phyloP scores from a whole-genome alignment of 2,113 vertebrate species.

The Canis aureus region DNA sequence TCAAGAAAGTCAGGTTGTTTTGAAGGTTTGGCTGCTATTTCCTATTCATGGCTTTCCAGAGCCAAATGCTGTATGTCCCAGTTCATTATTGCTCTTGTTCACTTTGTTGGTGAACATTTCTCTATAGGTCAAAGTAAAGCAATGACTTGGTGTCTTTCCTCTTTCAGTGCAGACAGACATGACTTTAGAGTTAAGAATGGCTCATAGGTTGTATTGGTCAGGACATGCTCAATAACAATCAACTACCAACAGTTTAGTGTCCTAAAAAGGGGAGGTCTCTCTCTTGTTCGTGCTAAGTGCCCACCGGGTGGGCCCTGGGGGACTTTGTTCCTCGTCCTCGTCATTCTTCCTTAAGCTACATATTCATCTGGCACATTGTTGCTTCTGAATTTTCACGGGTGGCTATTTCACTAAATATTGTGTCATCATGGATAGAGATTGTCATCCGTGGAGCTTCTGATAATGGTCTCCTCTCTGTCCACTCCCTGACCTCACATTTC shows the following conservation, averaged over 20 bases:
- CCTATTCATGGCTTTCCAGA: not conserved
- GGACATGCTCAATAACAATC: too few relatives aligned
- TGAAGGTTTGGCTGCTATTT: not conserved
- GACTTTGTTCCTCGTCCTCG: not conserved
- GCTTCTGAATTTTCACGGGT: not conserved
- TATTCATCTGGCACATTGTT: not conserved
- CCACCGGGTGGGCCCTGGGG: not conserved
- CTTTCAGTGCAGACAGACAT: not conserved
- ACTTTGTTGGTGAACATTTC: not conserved
- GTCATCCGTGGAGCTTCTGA: not conserved
- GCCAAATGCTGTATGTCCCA: not conserved
- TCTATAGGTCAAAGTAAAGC: not conserved
- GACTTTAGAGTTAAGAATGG: not conserved
- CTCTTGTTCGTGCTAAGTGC: not conserved
- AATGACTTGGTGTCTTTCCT: not conserved
- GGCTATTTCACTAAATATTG: not conserved
- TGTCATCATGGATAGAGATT: rapidly evolving
- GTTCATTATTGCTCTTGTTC: not conserved
- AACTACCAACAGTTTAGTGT: not conserved
- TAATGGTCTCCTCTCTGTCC: not conserved
- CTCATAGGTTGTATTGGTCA: not conserved
- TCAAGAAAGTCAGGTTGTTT: not conserved
- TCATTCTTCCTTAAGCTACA: not conserved
- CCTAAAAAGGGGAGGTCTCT: not conserved
- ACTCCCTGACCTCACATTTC: not conserved